Percentiles rank a stretch among this genome's conserved stretches.
These are phyloP conservation scores for Priocnemis perturbator DNA, from an alignment of 2,888 invertebrate species.

Conservation along the genomic window DNA sequence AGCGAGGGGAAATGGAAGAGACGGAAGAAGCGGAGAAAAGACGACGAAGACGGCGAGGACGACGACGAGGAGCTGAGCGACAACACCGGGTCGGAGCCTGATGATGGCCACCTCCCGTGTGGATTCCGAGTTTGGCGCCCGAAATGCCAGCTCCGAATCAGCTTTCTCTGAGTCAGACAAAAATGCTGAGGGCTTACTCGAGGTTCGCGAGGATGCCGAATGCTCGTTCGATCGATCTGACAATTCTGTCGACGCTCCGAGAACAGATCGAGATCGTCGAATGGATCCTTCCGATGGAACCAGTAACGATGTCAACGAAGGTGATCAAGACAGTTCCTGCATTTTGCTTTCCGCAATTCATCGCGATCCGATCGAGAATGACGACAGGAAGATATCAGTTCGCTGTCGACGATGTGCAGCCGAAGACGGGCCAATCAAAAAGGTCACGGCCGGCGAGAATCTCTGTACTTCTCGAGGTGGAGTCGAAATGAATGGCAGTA, in stretches of 20 bases:
- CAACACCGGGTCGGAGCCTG: slow-evolving; percentile 1
- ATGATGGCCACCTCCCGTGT: too few species aligned
- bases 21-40: slow-evolving; percentile 37
- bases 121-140: slow-evolving; percentile 30
- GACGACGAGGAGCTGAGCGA: slow-evolving; percentile 32
- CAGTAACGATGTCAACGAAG: background rate
- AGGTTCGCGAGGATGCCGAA: too few species aligned
- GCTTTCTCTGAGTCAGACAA: slow-evolving; percentile 1
- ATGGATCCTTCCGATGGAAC: background rate
- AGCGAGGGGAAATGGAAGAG: slow-evolving; percentile 48
- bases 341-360: too few species aligned
- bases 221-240: background rate
- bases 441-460: background rate
- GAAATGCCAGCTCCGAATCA: background rate
- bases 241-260: slow-evolving; percentile 11
- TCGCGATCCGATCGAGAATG: slow-evolving; percentile 1
- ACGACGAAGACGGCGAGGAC: slow-evolving; percentile 43
- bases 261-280: slow-evolving; percentile 11
- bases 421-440: background rate
- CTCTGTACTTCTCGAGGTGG: background rate
- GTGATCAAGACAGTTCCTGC: background rate
- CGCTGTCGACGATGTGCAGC: background rate
- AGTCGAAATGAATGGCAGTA: background rate
- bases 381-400: background rate
- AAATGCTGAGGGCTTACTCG: background rate